Evolutionary conservation across 2,888 invertebrate genomes (phyloP).

Genomic region (Helleia helle): DNA sequence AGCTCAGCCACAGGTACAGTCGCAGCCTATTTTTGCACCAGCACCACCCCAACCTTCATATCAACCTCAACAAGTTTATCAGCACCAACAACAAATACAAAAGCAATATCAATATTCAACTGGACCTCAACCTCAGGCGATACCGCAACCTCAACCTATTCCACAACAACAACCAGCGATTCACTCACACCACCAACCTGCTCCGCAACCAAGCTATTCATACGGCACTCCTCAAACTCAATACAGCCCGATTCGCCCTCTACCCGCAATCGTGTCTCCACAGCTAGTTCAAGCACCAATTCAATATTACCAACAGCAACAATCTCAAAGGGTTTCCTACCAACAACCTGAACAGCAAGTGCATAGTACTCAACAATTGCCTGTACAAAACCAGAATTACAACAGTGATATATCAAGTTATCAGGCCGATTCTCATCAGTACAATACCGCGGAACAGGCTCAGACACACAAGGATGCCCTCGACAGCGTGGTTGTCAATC

Average conservation of each 20-base stretch:
- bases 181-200: too few species aligned
- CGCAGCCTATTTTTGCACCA: not conserved
- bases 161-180: constrained; percentile 22
- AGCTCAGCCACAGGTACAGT: constrained; percentile 13
- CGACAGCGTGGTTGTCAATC: constrained; percentile 46
- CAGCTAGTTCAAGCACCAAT: constrained; percentile 13
- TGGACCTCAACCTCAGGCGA: constrained; percentile 16
- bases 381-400: constrained; percentile 32
- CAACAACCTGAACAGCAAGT: constrained; percentile 22
- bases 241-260: constrained; percentile 12
- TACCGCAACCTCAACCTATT: constrained; percentile 12
- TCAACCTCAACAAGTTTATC: constrained; percentile 6
- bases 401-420: constrained; percentile 26
- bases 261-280: constrained; percentile 13
- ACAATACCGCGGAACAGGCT: constrained; percentile 30
- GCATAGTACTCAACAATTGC: constrained; percentile 22
- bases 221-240: constrained; percentile 13
- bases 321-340: constrained; percentile 25
- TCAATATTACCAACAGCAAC: constrained; percentile 12
- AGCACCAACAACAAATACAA: constrained; percentile 5
- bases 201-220: constrained; percentile 14
- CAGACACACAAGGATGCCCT: constrained; percentile 43
- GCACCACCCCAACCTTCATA: constrained; percentile 7
- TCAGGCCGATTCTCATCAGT: constrained; percentile 54
- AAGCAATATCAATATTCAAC: constrained; percentile 5